Base-by-base conservation (phyloP, 1,140 invertebrate species). In the Andricus grossulariae region DNA sequence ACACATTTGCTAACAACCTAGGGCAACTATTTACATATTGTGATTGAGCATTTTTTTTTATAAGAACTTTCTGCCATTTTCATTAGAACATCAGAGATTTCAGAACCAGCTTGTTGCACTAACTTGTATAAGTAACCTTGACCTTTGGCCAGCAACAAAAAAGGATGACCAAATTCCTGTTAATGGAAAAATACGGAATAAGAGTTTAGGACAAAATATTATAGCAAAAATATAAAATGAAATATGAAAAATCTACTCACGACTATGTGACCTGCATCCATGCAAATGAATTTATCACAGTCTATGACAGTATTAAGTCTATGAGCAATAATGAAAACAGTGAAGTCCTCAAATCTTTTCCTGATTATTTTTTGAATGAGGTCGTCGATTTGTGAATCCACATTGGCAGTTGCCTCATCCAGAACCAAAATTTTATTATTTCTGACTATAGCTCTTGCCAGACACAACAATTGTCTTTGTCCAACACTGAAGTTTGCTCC, bases 271-370 rank as follows among this genome's bases (percentile, higher is more conserved):
- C 94, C 94, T n/a, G 91, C 92, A 84, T 94, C 93, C 91, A 95
- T 93, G 1, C 95, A 94, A 73, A 95, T 82, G 70, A 94, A 89
- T 80, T 92, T 91, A 84, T 93, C 92, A 25, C 92, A 93, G 81
- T 95, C 94, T 91, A 97, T 93, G 19, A 97, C 95, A 7, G 96
- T 97, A 86, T 96, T 94, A 16, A 97, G 89, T 75, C 96, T 93
- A 91, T 98, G 97, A 45, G 97, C 96, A 79, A 98, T 96, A 1
- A 96, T 97, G 4, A 98, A 92, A 39, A 97, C 95, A 5, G 97
- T 98, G 83, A 95, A 96, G 25, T 95, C 90, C 25, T 90, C 88
- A 85, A 96, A 96, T 88, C 95, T 95, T 73, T 91, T 93, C 76
- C 94, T 92, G 77, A 96, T 95, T 50, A 95, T 95, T 18, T 92